phyloP scores from a whole-genome alignment of 37 sponge, comb jelly and placozoan species.

The Chondrilla cf. caribensis region DNA sequence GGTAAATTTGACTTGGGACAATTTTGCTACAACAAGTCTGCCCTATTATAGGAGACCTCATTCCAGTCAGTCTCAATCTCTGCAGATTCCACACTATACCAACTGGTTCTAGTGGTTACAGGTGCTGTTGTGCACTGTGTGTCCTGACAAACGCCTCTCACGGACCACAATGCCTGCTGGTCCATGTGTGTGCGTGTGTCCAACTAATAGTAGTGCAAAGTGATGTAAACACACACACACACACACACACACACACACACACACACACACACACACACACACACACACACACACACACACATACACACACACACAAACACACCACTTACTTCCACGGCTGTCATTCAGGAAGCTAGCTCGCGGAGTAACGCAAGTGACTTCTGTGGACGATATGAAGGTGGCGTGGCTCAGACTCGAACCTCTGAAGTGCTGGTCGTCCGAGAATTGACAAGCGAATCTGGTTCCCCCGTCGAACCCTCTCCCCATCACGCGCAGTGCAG shows the following conservation, averaged over 20 bases:
- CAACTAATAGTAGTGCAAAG: too few species aligned
- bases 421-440: not conserved
- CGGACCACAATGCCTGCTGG: too few species aligned
- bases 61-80: too few species aligned
- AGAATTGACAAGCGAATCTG: conserved; percentile 33
- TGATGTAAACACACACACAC: not conserved
- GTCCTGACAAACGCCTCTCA: too few species aligned
- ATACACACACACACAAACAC: conserved; percentile 17
- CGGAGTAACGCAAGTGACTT: conserved; percentile 40
- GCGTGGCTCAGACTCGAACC: not conserved
- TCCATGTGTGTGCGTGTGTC: too few species aligned
- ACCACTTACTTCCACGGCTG: conserved; percentile 1
- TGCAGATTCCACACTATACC: too few species aligned
- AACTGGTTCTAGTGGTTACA: too few species aligned
- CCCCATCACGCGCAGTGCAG: conserved; percentile 30
- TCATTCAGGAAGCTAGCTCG: not conserved
- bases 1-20: too few species aligned
- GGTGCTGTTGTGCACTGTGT: too few species aligned
- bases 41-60: too few species aligned
- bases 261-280: conserved; percentile 21
- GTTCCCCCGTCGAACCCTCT: conserved; percentile 23
- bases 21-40: too few species aligned
- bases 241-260: conserved; percentile 21
- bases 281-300: conserved; percentile 19
- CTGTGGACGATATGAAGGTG: conserved; percentile 1